These are phyloP conservation scores for Rhopalosiphum padi DNA, from an alignment of 1,140 invertebrate genomes.

Conservation along the genomic window DNA sequence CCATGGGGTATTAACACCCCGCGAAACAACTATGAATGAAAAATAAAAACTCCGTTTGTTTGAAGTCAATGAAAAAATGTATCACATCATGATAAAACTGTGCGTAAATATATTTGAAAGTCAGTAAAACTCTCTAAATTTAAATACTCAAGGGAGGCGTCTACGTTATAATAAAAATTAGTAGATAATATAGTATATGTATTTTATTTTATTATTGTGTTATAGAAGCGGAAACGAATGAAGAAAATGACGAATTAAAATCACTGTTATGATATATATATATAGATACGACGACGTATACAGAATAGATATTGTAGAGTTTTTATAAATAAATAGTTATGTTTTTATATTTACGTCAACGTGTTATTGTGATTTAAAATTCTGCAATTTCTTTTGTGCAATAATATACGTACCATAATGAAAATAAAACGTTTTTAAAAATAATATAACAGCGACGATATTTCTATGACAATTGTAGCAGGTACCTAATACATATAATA, in stretches of 20 bases:
- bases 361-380: not conserved
- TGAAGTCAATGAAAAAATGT: constrained; percentile 27
- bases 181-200: not conserved
- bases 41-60: constrained; percentile 15
- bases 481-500: not conserved
- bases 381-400: not conserved
- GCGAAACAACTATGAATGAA: not conserved
- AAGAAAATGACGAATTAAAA: not conserved
- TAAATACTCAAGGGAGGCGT: not conserved
- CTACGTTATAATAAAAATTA: not conserved
- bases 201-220: not conserved
- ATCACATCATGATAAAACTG: not conserved
- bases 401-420: not conserved
- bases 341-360: not conserved
- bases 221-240: not conserved
- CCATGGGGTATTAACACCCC: constrained; percentile 32
- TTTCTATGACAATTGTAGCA: not conserved
- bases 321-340: not conserved
- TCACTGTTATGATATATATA: not conserved
- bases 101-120: not conserved
- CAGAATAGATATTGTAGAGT: not conserved
- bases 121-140: not conserved
- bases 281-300: no score
- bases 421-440: not conserved
- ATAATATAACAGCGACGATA: not conserved